Evolutionary conservation across 2,113 vertebrate genomes (phyloP), one percentile per base, ranked within the genome.

Genomic region (Ptilorrhoa leucosticta): DNA sequence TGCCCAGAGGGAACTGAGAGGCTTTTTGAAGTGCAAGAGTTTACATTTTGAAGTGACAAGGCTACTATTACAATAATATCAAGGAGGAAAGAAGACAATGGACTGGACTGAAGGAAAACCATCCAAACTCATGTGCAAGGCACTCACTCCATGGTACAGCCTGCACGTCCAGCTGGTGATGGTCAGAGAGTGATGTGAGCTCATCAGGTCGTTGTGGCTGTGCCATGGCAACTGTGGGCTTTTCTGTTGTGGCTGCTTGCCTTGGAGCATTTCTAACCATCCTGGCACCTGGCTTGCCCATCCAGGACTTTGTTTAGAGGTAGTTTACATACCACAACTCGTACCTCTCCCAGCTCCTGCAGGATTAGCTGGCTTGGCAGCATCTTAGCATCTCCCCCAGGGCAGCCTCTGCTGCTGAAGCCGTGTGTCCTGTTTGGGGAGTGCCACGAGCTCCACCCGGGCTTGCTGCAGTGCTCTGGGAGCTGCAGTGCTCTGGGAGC

Each of bases 121-220:
- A 64, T 13, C 45, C 68, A 81, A 45, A 37, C 21, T 58, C 42
- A 9, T 7, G n/a, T 14, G 31, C 42, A 37, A 30, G 83, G 28
- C 3, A 0, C 42, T 37, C 4, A 0, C n/a, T 19, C 17, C 37
- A 10, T 6, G 16, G 21, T 19, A 24, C 11, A 7, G 5, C 61
- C 63, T 75, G 53, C 15, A 5, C 1, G 1, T 33, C 53, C 40
- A 47, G 2, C 57, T 65, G 27, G 19, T 44, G 20, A 23, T 40
- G n/a, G 20, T 73, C 58, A 81, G 45, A 28, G 54, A 30, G 71
- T 13, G 50, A 28, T 0, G 1, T 20, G 68, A 79, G 30, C 27
- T 50, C 37, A 7, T n/a, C 4, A 3, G 35, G 66, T 31, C 39
- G 4, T 11, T 24, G 19, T 6, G 6, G 53, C 50, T 33, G 21